Evolutionary conservation across 2,797 vertebrate genomes (phyloP).

Genomic region (Clarias platycephalus): DNA sequence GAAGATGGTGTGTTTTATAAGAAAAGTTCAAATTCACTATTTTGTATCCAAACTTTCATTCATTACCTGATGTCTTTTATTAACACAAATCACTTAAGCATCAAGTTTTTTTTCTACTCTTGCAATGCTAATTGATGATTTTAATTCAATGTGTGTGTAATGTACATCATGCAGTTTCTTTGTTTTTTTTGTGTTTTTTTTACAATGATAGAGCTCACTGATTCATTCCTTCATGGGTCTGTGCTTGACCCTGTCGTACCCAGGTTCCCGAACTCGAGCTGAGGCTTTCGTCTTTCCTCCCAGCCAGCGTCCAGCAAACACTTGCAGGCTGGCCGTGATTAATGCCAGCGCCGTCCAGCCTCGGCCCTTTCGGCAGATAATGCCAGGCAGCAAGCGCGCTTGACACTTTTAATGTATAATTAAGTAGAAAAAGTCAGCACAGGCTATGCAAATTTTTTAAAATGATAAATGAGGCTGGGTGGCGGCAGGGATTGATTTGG

Average conservation of each 20-base stretch:
- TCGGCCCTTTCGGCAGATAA: constrained; percentile 99
- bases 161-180: constrained; percentile 33
- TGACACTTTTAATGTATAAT: constrained; percentile 99
- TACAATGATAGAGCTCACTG: constrained; percentile 84
- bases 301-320: constrained; percentile 87
- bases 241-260: constrained; percentile 61
- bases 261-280: constrained; percentile 77
- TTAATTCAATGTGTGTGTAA: neutral
- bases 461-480: constrained; percentile 99
- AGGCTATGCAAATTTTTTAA: constrained; percentile 99
- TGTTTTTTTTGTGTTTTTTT: constrained; percentile 53
- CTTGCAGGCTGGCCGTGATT: constrained; percentile 96
- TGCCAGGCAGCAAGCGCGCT: constrained; percentile 97
- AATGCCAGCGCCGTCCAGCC: constrained; percentile 98
- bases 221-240: constrained; percentile 80
- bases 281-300: constrained; percentile 76
- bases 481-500: constrained; percentile 99
- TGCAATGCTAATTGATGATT: neutral
- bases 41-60: neutral
- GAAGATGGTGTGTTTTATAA: neutral
- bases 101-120: neutral
- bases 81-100: neutral
- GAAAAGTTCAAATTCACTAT: neutral
- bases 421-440: constrained; percentile 99
- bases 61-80: neutral